These are phyloP conservation scores for Strongylocentrotus purpuratus DNA, from an alignment of 35 echinoderm and acorn worm species.

Conservation along the genomic window DNA sequence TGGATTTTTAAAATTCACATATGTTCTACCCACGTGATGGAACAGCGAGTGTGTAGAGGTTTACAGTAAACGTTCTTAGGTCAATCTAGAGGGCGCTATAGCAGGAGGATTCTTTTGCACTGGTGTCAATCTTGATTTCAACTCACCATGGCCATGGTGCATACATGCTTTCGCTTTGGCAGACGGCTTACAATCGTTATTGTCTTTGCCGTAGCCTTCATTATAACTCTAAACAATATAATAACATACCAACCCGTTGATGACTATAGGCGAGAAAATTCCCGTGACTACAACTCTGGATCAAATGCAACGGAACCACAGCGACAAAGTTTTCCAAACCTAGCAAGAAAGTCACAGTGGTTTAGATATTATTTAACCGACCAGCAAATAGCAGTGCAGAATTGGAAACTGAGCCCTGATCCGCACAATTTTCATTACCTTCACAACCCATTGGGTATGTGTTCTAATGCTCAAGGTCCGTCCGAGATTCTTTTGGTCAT, in stretches of 20 bases:
- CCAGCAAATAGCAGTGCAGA: conserved; percentile 12
- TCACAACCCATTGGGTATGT: not conserved
- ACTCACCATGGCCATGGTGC: not conserved
- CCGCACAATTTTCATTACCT: conserved; percentile 17
- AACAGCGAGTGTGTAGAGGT: not conserved
- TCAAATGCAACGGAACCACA: not conserved
- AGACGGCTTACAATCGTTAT: not conserved
- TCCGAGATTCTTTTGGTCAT: conserved; percentile 49
- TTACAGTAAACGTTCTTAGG: not conserved
- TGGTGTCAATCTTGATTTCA: not conserved
- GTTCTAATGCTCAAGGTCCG: not conserved
- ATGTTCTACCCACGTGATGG: not conserved
- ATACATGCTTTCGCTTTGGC: not conserved
- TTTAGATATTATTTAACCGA: not conserved
- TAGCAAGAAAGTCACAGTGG: not conserved
- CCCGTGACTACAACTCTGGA: not conserved
- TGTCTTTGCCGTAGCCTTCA: not conserved
- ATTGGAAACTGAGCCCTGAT: conserved; percentile 8
- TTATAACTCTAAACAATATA: not conserved
- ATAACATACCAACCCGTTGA: not conserved
- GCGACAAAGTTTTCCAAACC: not conserved
- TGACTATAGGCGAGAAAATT: not conserved
- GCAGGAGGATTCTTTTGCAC: not conserved
- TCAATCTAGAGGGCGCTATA: not conserved
- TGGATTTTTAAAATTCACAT: not conserved